Conservation (phyloP, 2,888 invertebrate genomes). For the Drosophila barbarae region DNA sequence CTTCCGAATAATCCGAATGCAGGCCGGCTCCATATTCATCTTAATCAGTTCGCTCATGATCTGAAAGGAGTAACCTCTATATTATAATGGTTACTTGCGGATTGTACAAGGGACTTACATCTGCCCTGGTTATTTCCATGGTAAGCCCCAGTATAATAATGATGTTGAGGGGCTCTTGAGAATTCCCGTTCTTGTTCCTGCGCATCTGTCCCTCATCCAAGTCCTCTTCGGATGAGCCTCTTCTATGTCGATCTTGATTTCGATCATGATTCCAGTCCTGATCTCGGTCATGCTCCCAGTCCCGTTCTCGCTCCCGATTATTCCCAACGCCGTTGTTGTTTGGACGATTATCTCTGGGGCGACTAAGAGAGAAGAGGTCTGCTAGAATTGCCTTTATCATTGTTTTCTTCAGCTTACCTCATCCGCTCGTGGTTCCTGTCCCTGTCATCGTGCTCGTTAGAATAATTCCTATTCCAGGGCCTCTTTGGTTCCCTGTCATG, state of each 20-base stretch:
- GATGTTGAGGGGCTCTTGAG: constrained; percentile 81
- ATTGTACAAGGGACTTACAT: constrained; percentile 81
- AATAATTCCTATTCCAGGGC: constrained; percentile 22
- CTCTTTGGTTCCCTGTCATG: constrained; percentile 9
- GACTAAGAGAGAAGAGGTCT: background rate
- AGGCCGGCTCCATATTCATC: constrained; percentile 87
- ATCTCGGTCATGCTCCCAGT: constrained; percentile 43
- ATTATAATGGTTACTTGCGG: background rate
- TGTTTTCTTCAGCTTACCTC: constrained; percentile 1
- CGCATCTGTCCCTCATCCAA: constrained; percentile 81
- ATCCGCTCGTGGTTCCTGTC: constrained; percentile 20
- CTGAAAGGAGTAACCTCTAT: constrained; percentile 80
- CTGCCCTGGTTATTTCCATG: constrained; percentile 88
- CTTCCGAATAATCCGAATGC: constrained; percentile 90
- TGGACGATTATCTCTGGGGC: constrained; percentile 9
- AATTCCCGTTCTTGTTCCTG: constrained; percentile 79
- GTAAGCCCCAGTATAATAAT: constrained; percentile 88
- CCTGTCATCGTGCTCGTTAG: constrained; percentile 17
- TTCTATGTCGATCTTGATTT: constrained; percentile 50
- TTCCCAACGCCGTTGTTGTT: constrained; percentile 5
- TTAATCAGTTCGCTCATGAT: constrained; percentile 88
- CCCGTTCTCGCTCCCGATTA: constrained; percentile 17
- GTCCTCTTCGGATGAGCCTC: constrained; percentile 73
- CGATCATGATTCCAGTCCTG: constrained; percentile 47
- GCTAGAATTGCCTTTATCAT: background rate